A percentile compares a stretch with the other conserved stretches of the same genome.
phyloP scores from a whole-genome alignment of 2,888 invertebrate genomes.

The Saturnia japonica region DNA sequence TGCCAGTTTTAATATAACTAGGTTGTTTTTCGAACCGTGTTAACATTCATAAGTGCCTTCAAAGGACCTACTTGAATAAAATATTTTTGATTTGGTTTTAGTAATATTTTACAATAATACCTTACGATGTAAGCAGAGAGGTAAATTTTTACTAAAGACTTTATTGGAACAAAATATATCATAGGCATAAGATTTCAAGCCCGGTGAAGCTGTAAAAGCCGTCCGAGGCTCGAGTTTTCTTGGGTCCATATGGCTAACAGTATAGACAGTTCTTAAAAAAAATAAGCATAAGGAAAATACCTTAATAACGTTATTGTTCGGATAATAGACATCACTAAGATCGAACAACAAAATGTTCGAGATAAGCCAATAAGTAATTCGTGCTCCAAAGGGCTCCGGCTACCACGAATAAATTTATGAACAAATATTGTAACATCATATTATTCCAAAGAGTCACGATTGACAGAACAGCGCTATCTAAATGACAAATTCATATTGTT shows the following conservation, averaged over 20 bases:
- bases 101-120: neutral
- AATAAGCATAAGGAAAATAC: no score
- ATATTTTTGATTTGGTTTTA: neutral
- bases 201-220: no score
- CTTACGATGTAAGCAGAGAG: neutral
- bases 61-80: neutral
- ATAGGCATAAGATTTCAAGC: no score
- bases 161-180: neutral
- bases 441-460: conserved; percentile 10
- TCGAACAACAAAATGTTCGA: neutral
- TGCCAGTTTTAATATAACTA: no score
- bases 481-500: conserved; percentile 5
- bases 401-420: neutral
- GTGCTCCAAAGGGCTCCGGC: neutral
- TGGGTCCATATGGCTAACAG: no score
- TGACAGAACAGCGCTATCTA: neutral
- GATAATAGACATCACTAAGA: neutral
- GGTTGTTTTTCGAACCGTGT: no score
- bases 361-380: neutral
- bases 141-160: neutral
- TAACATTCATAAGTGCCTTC: no score
- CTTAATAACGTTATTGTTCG: neutral
- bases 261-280: no score
- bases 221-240: no score
- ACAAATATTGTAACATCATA: neutral